A percentile compares a stretch with the other conserved stretches of the same genome.
These are phyloP conservation scores for Dryocosmus kuriphilus DNA, from an alignment of 2,888 invertebrate genomes.

Conservation along the genomic window DNA sequence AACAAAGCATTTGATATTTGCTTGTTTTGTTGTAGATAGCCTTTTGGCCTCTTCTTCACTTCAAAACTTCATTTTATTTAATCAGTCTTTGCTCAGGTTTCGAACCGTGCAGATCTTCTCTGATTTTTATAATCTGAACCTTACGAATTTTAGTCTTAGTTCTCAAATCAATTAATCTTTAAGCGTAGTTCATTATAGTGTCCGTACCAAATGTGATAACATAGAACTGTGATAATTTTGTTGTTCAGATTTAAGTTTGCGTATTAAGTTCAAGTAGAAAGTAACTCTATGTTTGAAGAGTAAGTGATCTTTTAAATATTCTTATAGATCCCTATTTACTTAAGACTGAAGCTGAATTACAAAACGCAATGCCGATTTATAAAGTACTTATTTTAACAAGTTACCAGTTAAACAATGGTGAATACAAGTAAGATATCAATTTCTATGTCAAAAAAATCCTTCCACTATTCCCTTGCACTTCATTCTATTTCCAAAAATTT, in stretches of 20 bases:
- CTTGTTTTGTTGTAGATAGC: constrained; percentile 63
- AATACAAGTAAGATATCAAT: constrained; percentile 16
- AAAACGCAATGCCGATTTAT: constrained; percentile 26
- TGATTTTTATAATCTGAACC: neutral
- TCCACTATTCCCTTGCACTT: too few relatives aligned
- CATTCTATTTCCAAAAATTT: too few relatives aligned
- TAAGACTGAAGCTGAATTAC: neutral
- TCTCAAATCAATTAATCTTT: neutral
- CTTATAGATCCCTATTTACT: neutral
- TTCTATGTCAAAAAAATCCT: neutral
- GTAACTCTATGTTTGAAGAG: neutral
- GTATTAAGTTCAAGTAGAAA: neutral
- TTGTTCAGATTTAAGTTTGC: neutral
- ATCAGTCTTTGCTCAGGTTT: constrained; percentile 67
- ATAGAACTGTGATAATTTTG: neutral
- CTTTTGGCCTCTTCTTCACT: constrained; percentile 65
- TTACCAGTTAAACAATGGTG: constrained; percentile 23
- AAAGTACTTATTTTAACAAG: constrained; percentile 23
- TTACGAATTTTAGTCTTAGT: neutral
- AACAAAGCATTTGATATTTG: constrained; percentile 52
- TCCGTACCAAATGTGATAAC: neutral
- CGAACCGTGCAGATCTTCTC: constrained; percentile 57
- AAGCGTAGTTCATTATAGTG: neutral
- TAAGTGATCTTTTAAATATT: neutral
- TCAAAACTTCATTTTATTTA: constrained; percentile 59